These are phyloP conservation scores for Ficedula albicollis DNA, from an alignment of 2,797 vertebrate genomes.

Conservation along the genomic window DNA sequence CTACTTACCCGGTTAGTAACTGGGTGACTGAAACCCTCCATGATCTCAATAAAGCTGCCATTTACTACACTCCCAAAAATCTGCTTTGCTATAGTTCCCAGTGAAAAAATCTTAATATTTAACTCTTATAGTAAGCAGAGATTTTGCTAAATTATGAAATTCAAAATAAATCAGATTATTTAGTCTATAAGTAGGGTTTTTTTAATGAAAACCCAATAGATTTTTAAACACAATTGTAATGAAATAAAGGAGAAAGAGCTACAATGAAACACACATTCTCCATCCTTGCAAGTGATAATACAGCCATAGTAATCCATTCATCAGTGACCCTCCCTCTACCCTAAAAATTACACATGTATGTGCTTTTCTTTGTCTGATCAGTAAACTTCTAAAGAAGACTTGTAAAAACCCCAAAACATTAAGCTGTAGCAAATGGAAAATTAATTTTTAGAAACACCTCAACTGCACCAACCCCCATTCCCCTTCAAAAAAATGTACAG, in stretches of 20 bases:
- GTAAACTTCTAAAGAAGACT: conserved; percentile 44
- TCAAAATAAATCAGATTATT: conserved; percentile 11
- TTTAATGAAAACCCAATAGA: not conserved
- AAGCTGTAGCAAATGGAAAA: conserved; percentile 16
- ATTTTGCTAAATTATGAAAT: not conserved
- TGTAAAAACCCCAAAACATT: not conserved
- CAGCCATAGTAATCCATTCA: not conserved
- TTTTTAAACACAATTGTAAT: not conserved
- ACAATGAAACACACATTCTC: not conserved
- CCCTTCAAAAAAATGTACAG: not conserved
- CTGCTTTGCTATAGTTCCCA: not conserved
- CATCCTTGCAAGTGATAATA: not conserved
- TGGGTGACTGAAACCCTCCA: not conserved
- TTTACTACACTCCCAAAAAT: not conserved
- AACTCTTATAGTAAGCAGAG: not conserved
- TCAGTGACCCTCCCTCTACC: not conserved
- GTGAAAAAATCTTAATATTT: not conserved
- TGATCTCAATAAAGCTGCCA: not conserved
- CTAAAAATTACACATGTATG: not conserved
- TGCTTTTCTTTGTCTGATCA: not conserved
- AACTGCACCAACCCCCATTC: not conserved
- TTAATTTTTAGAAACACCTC: conserved; percentile 16
- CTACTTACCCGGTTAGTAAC: not conserved
- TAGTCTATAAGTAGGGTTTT: not conserved
- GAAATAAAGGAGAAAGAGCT: not conserved